Evolutionary conservation across 2,113 vertebrate species (phyloP).

Genomic region (Platycercus adscitus): DNA sequence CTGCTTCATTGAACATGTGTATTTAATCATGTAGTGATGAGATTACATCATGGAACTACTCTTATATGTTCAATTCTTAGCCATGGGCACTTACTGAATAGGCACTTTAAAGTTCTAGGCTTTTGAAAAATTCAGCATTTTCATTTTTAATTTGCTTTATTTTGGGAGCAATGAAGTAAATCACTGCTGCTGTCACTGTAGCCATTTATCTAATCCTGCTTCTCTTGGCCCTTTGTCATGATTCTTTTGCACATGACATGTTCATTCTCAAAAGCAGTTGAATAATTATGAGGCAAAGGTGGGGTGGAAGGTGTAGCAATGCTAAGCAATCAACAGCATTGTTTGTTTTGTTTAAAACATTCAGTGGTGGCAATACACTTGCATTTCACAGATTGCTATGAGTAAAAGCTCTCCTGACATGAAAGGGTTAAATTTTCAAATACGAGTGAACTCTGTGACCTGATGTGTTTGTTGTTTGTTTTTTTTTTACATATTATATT

Average conservation of each 20-base stretch:
- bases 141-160: background rate
- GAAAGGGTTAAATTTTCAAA: background rate
- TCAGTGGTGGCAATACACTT: background rate
- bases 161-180: background rate
- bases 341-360: background rate
- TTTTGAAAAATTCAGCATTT: background rate
- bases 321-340: background rate
- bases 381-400: background rate
- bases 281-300: background rate
- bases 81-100: background rate
- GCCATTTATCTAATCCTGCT: background rate
- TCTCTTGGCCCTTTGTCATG: background rate
- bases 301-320: background rate
- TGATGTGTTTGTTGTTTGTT: background rate
- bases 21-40: background rate
- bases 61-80: background rate
- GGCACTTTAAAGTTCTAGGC: background rate
- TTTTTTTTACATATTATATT: background rate
- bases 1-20: background rate
- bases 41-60: background rate
- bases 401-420: background rate
- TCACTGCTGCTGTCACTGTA: background rate
- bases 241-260: background rate
- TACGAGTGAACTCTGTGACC: background rate
- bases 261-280: background rate